Evolutionary conservation across 2,113 vertebrate species (phyloP).

Genomic region (Myiagra hebetior): DNA sequence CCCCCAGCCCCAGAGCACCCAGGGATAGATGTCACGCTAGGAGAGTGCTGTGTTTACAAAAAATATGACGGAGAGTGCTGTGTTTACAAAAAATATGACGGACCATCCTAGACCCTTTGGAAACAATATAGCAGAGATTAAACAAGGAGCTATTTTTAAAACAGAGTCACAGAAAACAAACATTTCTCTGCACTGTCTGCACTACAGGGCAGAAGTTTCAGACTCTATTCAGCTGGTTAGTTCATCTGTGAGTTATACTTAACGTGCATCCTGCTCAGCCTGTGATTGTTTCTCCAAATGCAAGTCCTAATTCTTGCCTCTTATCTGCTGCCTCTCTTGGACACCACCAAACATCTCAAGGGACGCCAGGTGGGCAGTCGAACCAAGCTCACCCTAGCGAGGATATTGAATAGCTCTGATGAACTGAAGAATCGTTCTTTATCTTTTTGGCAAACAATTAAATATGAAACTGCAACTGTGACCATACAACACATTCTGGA

Average conservation of each 20-base stretch:
- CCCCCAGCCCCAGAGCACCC: fast-evolving
- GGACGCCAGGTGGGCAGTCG: neutral
- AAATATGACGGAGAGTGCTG: neutral
- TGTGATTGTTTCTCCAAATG: neutral
- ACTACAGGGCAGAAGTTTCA: neutral
- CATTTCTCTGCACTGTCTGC: neutral
- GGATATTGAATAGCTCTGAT: neutral
- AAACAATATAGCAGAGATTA: neutral
- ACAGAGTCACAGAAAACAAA: neutral
- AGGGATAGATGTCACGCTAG: fast-evolving
- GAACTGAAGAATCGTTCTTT: neutral
- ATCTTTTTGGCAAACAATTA: neutral
- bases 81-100: neutral
- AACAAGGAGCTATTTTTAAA: neutral
- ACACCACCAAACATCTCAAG: neutral
- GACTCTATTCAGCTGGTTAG: neutral
- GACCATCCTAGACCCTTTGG: neutral
- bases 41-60: neutral
- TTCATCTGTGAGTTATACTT: neutral
- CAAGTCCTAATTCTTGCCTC: neutral
- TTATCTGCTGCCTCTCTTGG: neutral
- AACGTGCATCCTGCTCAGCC: neutral
- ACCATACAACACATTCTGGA: neutral
- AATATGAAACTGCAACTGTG: neutral
- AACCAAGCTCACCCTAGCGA: neutral